phyloP scores from a whole-genome alignment of 2,888 invertebrate species.

The Apotomis betuletana region DNA sequence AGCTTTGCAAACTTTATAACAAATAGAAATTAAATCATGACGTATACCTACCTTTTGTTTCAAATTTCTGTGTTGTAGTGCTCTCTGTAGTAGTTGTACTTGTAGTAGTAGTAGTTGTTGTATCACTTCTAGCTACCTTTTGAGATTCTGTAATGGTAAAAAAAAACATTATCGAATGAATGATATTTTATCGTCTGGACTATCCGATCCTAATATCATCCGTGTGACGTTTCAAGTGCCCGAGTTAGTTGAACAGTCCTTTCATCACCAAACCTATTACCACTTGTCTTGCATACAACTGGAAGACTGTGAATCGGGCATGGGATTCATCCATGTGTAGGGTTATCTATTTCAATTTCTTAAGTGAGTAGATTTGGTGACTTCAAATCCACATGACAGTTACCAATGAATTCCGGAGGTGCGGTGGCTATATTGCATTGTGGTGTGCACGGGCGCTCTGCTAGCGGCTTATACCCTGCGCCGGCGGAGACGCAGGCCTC shows the following conservation, averaged over 20 bases:
- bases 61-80: constrained; percentile 47
- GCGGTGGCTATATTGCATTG: constrained; percentile 50
- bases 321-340: too few relatives aligned
- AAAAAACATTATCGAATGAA: constrained; percentile 2
- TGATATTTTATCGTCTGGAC: too few relatives aligned
- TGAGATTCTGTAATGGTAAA: constrained; percentile 61
- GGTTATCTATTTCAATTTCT: too few relatives aligned
- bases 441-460: constrained; percentile 58
- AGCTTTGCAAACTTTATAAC: too few relatives aligned
- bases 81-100: constrained; percentile 48
- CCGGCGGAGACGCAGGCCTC: constrained; percentile 57
- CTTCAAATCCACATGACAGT: background rate
- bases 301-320: too few relatives aligned
- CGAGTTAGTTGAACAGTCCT: too few relatives aligned
- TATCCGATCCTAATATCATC: too few relatives aligned
- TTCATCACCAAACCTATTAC: too few relatives aligned
- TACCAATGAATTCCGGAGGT: constrained; percentile 61
- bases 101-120: constrained; percentile 41
- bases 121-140: constrained; percentile 52
- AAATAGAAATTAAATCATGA: too few relatives aligned
- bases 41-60: constrained; percentile 54
- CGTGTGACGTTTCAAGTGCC: too few relatives aligned
- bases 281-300: too few relatives aligned
- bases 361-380: too few relatives aligned
- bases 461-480: constrained; percentile 61